Percentiles rank a stretch among this genome's conserved stretches.
Conservation (phyloP, 2,113 vertebrate species). For the Ceuthmochares aereus region DNA sequence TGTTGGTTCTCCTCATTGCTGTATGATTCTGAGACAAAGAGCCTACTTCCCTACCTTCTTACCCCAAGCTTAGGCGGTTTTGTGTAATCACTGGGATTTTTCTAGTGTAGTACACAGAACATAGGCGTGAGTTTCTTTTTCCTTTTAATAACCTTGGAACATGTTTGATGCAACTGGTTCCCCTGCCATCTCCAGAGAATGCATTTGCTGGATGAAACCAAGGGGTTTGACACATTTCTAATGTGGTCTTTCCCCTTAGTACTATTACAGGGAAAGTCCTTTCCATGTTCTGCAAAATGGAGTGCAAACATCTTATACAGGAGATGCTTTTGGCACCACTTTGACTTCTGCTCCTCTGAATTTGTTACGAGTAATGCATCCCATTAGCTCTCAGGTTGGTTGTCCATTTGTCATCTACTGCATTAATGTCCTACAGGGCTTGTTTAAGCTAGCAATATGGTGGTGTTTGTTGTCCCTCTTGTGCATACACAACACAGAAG, state of each 20-base stretch:
- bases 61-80: background rate
- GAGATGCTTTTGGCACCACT: background rate
- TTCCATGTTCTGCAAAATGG: background rate
- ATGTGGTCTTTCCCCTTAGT: background rate
- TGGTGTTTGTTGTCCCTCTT: rapidly evolving
- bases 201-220: background rate
- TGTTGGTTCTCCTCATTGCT: background rate
- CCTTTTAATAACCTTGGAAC: background rate
- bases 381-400: background rate
- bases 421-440: background rate
- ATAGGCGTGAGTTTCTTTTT: background rate
- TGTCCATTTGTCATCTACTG: background rate
- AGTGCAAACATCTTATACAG: background rate
- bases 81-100: background rate
- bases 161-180: background rate
- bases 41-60: background rate
- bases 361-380: background rate
- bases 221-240: background rate
- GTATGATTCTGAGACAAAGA: background rate
- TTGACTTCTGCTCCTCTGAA: background rate
- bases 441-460: background rate
- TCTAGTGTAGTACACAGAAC: background rate
- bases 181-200: background rate
- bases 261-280: background rate
- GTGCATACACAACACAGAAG: background rate